Evolutionary conservation across 2,113 vertebrate genomes (phyloP), one percentile per base, ranked within the genome.

Genomic region (Anguilla rostrata): DNA sequence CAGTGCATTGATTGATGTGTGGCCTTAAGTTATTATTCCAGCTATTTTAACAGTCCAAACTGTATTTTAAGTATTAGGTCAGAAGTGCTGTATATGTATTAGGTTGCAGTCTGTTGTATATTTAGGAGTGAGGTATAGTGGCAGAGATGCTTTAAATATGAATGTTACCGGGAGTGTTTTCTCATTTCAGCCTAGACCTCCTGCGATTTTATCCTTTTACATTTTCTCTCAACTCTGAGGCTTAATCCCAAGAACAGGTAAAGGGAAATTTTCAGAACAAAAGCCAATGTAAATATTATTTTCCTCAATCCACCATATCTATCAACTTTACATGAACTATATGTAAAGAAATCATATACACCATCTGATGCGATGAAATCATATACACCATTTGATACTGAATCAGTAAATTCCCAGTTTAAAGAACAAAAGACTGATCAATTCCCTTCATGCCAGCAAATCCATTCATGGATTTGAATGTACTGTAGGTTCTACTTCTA

Each of bases 181-280:
- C 12, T 78, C 34, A 82, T 92, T 88, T 66, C 71, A 83, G 86
- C 88, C 84, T 82, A 86, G 91, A 87, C 43, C 43, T 46, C 87
- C 89, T 89, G 88, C 90, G 90, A 92, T 91, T 90, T 90, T 89
- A 91, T 85, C 83, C 43, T 43, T 78, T 84, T 89, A 46, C 29
- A 78, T 4, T 12, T 46, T 46, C 43, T 78, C 20, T 39, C 18
- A 60, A 20, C 39, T 15, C 11, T 78, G 71, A 53, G 12, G 2
- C 57, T 60, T 5, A 11, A 14, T 18, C 49, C 75, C 26, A 85
- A 29, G 9, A 80, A 26, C 22, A 82, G 20, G 14, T 53, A 46
- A 46, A 46, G 0, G 43, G 43, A 4, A 4, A 46, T 46, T 43
- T 43, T 43, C 7, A 43, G 7, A 43, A 43, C 43, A 43, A 43